These are phyloP conservation scores for Hypanus sabinus DNA, from an alignment of 2,113 vertebrate genomes.

Conservation along the genomic window DNA sequence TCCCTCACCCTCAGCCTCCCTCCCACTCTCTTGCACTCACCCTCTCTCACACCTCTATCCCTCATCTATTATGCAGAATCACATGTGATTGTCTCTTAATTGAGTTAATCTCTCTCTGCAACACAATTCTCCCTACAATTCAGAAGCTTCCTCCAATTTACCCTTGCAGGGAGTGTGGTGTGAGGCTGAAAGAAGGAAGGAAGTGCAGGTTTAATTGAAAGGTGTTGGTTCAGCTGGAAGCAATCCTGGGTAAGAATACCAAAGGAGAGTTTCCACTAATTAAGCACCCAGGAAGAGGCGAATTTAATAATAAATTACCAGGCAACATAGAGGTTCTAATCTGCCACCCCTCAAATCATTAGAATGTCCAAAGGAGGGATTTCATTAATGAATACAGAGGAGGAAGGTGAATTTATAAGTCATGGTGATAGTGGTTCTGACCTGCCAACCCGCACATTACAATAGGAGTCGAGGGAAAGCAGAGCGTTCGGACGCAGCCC, in stretches of 20 bases:
- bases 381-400: too few species aligned
- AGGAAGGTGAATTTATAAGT: background rate
- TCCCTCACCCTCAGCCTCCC: too few species aligned
- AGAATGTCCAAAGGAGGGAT: background rate
- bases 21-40: background rate
- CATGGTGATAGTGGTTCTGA: too few species aligned
- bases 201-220: background rate
- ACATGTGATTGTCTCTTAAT: background rate
- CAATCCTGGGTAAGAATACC: background rate
- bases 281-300: background rate
- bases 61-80: background rate
- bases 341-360: too few species aligned
- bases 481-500: too few species aligned
- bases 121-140: background rate
- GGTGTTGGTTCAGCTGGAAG: background rate
- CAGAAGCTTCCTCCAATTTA: background rate
- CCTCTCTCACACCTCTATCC: background rate
- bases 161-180: background rate
- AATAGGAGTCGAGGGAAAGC: too few species aligned
- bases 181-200: background rate
- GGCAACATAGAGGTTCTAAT: too few species aligned
- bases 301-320: background rate
- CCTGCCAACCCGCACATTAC: too few species aligned
- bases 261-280: background rate
- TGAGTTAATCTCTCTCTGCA: background rate